phyloP scores from a whole-genome alignment of 1,140 invertebrate species.

The Drosophila pachea region DNA sequence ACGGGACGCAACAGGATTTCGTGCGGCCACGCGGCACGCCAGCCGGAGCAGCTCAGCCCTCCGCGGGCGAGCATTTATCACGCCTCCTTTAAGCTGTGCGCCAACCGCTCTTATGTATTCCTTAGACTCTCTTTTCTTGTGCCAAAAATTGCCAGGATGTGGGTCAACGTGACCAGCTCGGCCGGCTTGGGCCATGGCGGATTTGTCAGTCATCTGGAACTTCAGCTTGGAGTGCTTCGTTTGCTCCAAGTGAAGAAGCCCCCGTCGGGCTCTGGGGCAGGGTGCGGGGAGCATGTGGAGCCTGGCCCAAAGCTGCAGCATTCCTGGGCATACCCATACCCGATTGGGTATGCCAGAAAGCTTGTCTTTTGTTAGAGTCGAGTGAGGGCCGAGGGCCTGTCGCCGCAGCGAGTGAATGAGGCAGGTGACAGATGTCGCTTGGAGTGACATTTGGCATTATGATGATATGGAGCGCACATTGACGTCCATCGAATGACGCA shows the following conservation, averaged over 20 bases:
- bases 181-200: slow-evolving; percentile 8
- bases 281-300: too few species aligned
- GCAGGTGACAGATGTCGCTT: slow-evolving; percentile 54
- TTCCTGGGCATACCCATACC: background rate
- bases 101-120: slow-evolving; percentile 16
- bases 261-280: too few species aligned
- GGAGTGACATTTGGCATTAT: slow-evolving; percentile 50
- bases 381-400: slow-evolving; percentile 19
- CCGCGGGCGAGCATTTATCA: slow-evolving; percentile 14
- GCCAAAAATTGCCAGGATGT: slow-evolving; percentile 13
- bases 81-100: slow-evolving; percentile 9
- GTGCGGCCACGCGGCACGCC: background rate
- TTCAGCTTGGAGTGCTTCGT: background rate
- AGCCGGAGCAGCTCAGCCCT: background rate
- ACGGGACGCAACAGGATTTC: slow-evolving; percentile 15
- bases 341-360: background rate
- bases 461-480: slow-evolving; percentile 22
- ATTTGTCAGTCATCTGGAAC: slow-evolving; percentile 29
- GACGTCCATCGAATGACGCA: slow-evolving; percentile 39
- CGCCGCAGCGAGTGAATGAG: slow-evolving; percentile 3
- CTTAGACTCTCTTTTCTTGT: background rate
- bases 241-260: too few species aligned
- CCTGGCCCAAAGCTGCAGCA: background rate
- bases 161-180: slow-evolving; percentile 13
- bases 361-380: slow-evolving; percentile 22